Evolutionary conservation across 2,113 vertebrate genomes (phyloP), one percentile per base, ranked within the genome.

Genomic region (Oxygymnocypris stewartii): DNA sequence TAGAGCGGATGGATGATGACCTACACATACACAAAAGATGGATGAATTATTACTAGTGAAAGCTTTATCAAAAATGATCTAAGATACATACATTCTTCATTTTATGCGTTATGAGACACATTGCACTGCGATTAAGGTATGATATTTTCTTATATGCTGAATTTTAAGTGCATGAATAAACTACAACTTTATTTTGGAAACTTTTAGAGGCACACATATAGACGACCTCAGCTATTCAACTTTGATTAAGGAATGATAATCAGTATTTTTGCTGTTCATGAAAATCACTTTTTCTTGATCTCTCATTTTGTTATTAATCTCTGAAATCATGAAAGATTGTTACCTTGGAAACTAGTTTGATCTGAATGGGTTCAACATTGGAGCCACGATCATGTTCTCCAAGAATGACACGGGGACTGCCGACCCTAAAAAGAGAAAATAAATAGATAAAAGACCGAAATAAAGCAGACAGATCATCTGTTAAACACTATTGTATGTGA

Each of bases 361-460:
- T 77, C 88, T 96, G 95, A 82, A 94, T n/a, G 0, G 86, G 20
- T 63, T 92, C 75, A 0, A 63, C 54, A 0, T 88, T 25, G 0
- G 87, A 86, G 4, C 61, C 37, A 73, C 93, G 94, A 90, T 96
- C 89, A 69, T 95, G 95, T 31, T 94, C 93, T 0, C 96, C 95
- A 20, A 95, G 11, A 51, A 51, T 51, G 49, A 51, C 49, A 14
- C 49, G 49, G 49, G 14, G 4, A 51, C 14, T 1, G 35, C 42
- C 12, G 0, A 20, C 25, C 6, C 75, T 78, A 12, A 51, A 78
- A 31, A 20, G 8, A 11, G 16, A 16, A 10, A 78, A 16, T 5
- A 3, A 37, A 37, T 6, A 2, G 65, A 18, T 2, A 18, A 42
- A 11, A n/a, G 71, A 74, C 2, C 23, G 16, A 42, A 18, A 42